Evolutionary conservation across 2,113 vertebrate species (phyloP).

Genomic region (Lota lota): DNA sequence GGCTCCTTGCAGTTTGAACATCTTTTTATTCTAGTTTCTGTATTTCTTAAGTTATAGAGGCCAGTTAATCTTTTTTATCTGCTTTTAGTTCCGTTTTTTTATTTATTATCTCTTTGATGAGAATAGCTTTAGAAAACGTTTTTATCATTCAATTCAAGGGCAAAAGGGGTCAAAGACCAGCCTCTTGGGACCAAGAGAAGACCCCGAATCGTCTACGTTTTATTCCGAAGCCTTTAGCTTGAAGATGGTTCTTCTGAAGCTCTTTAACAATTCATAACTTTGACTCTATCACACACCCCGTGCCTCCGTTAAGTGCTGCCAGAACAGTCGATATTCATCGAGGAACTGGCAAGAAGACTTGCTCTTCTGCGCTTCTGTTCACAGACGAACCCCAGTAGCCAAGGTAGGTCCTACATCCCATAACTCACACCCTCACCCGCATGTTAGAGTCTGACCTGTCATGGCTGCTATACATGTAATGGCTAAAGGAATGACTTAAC

Average conservation of each 20-base stretch:
- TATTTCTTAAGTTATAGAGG: no score
- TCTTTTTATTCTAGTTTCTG: no score
- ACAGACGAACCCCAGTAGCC: constrained; percentile 49
- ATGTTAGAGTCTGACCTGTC: constrained; percentile 44
- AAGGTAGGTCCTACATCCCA: constrained; percentile 31
- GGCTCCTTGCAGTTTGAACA: no score
- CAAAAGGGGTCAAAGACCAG: no score
- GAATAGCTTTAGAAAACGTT: no score
- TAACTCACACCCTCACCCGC: constrained; percentile 50
- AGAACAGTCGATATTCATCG: constrained; percentile 68
- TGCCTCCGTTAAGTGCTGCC: constrained; percentile 59
- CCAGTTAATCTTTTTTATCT: no score
- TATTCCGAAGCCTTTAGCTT: no score
- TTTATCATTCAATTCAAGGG: no score
- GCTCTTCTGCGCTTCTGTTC: constrained; percentile 49
- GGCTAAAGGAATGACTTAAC: constrained; percentile 22
- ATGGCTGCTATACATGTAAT: constrained; percentile 53
- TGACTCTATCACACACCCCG: constrained; percentile 41
- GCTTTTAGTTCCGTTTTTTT: no score
- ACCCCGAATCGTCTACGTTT: constrained; percentile 27
- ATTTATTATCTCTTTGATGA: no score
- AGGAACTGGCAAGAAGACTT: constrained; percentile 54
- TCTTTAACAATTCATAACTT: constrained; percentile 58
- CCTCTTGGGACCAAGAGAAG: background rate
- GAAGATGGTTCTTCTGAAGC: constrained; percentile 2